Evolutionary conservation across 2,888 invertebrate genomes (phyloP).

Genomic region (Lasioglossum vierecki): DNA sequence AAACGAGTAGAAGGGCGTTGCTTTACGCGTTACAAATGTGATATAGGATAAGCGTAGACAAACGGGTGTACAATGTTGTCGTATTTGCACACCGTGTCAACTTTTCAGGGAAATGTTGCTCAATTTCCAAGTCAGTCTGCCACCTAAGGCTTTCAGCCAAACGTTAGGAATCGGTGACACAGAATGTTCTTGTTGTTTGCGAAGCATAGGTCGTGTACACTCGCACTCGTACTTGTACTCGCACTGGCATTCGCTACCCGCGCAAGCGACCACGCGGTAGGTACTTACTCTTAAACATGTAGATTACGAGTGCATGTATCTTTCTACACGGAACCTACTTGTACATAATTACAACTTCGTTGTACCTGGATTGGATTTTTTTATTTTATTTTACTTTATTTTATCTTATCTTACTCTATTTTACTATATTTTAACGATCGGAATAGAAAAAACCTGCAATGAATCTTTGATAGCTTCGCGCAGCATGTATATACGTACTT

Average conservation of each 20-base stretch:
- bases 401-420: neutral
- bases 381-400: neutral
- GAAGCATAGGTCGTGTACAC: neutral
- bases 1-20: neutral
- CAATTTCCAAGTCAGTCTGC: constrained; percentile 29
- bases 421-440: neutral
- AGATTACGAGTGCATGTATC: constrained; percentile 9
- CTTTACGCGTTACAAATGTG: constrained; percentile 58
- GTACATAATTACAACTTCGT: constrained; percentile 33
- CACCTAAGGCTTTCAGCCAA: neutral
- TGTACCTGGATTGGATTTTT: constrained; percentile 44
- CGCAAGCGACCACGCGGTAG: neutral
- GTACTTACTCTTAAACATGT: neutral
- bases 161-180: constrained; percentile 4
- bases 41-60: constrained; percentile 61
- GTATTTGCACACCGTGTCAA: constrained; percentile 14
- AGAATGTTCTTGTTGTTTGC: constrained; percentile 30
- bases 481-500: constrained; percentile 24
- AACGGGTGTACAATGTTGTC: constrained; percentile 24
- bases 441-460: constrained; percentile 14
- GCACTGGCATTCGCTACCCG: neutral
- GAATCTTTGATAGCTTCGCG: neutral
- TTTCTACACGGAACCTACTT: constrained; percentile 19
- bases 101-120: constrained; percentile 45
- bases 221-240: neutral